A percentile compares a stretch with the other conserved stretches of the same genome.
phyloP scores from a whole-genome alignment of 2,888 invertebrate species.

The Maniola hyperantus region DNA sequence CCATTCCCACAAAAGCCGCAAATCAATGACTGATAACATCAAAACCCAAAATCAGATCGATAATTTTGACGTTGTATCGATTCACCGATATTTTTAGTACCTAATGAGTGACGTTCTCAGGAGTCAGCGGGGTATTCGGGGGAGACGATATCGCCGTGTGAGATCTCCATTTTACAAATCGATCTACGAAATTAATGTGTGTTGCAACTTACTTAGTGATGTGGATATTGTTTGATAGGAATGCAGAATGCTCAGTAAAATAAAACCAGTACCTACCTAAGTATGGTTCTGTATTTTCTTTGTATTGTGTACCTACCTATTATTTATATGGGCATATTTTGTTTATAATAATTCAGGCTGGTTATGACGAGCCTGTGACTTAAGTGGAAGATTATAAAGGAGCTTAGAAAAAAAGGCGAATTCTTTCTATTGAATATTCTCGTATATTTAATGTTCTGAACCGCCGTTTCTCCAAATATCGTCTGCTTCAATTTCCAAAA shows the following conservation, averaged over 20 bases:
- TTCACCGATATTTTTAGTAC: conserved; percentile 51
- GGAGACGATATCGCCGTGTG: conserved; percentile 74
- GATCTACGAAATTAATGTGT: conserved; percentile 47
- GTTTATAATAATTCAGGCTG: neutral
- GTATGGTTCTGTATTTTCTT: neutral
- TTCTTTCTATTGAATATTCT: neutral
- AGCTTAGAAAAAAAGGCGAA: neutral
- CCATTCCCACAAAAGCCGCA: conserved; percentile 72
- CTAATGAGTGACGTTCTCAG: conserved; percentile 77
- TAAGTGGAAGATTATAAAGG: neutral
- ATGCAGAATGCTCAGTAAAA: too few relatives aligned
- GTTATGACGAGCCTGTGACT: neutral
- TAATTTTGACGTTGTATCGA: conserved; percentile 58
- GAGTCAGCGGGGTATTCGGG: conserved; percentile 65
- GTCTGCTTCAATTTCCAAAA: too few relatives aligned
- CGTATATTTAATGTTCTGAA: too few relatives aligned
- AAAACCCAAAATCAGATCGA: conserved; percentile 66
- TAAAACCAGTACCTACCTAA: neutral
- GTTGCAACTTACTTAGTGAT: conserved; percentile 13
- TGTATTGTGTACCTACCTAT: neutral
- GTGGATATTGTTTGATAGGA: conserved; percentile 5
- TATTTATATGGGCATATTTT: neutral
- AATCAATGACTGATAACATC: conserved; percentile 57
- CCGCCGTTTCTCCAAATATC: too few relatives aligned
- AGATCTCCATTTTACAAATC: conserved; percentile 68